These are phyloP conservation scores for Odocoileus virginianus DNA, from an alignment of 2,113 vertebrate species.

Conservation along the genomic window DNA sequence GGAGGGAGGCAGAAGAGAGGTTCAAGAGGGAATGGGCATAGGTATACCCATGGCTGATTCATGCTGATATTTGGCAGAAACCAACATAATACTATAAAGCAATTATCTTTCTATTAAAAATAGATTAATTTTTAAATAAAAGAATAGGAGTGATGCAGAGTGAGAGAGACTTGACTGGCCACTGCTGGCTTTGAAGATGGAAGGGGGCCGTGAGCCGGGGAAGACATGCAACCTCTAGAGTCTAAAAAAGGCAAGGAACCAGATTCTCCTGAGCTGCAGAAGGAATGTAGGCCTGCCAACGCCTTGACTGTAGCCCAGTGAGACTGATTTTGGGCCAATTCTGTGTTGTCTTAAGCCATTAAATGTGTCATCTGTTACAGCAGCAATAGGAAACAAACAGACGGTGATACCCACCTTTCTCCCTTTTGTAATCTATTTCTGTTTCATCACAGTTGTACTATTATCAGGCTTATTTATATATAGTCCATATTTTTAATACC, in stretches of 20 bases:
- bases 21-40: not conserved
- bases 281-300: not conserved
- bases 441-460: not conserved
- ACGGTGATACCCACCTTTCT: not conserved
- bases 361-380: not conserved
- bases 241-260: not conserved
- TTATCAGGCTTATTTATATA: not conserved
- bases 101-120: not conserved
- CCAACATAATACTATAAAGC: not conserved
- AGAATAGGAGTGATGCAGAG: not conserved
- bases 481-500: not conserved
- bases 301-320: not conserved
- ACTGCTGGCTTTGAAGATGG: not conserved
- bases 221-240: not conserved
- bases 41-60: not conserved
- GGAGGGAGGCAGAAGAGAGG: not conserved
- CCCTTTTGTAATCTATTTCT: not conserved
- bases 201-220: not conserved
- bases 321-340: not conserved
- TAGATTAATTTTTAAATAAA: not conserved
- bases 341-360: not conserved
- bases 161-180: not conserved
- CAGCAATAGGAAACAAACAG: too few species aligned
- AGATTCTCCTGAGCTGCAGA: not conserved
- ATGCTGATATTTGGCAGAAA: not conserved